phyloP scores from a whole-genome alignment of 1,140 invertebrate genomes.

The Brachystomella parvula region DNA sequence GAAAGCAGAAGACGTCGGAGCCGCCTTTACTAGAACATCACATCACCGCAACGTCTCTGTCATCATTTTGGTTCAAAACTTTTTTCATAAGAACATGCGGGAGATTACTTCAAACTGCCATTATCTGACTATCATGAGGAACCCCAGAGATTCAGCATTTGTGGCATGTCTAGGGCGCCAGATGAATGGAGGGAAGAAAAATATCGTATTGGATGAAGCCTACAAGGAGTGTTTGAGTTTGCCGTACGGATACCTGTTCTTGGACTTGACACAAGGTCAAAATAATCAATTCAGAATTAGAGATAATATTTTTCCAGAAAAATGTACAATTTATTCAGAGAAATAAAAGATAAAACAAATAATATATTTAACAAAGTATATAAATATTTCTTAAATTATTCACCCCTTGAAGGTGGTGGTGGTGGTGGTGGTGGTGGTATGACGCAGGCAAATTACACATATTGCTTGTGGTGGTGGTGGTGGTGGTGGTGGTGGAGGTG shows the following conservation, averaged over 20 bases:
- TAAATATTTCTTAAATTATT: background rate
- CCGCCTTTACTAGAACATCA: background rate
- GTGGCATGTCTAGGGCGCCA: background rate
- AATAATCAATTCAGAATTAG: constrained; percentile 16
- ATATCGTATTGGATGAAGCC: background rate
- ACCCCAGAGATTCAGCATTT: constrained; percentile 10
- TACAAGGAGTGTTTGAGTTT: constrained; percentile 2
- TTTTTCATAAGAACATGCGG: constrained; percentile 10
- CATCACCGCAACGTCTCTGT: constrained; percentile 10
- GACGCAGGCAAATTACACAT: background rate
- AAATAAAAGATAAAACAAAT: too few relatives aligned
- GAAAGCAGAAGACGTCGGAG: background rate
- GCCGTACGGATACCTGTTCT: constrained; percentile 11
- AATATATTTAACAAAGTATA: too few relatives aligned
- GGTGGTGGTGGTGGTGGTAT: background rate
- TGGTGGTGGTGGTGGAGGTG: too few relatives aligned
- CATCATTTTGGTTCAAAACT: constrained; percentile 7
- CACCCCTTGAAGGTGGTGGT: background rate
- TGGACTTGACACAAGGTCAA: constrained; percentile 14
- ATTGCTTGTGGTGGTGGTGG: background rate
- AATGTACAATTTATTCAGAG: constrained; percentile 4
- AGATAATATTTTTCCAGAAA: constrained; percentile 7
- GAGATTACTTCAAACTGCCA: constrained; percentile 7
- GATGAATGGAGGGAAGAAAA: constrained; percentile 23
- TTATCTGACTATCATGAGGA: constrained; percentile 15